phyloP scores from a whole-genome alignment of 2,797 vertebrate species.

The Phataginus tetradactyla region DNA sequence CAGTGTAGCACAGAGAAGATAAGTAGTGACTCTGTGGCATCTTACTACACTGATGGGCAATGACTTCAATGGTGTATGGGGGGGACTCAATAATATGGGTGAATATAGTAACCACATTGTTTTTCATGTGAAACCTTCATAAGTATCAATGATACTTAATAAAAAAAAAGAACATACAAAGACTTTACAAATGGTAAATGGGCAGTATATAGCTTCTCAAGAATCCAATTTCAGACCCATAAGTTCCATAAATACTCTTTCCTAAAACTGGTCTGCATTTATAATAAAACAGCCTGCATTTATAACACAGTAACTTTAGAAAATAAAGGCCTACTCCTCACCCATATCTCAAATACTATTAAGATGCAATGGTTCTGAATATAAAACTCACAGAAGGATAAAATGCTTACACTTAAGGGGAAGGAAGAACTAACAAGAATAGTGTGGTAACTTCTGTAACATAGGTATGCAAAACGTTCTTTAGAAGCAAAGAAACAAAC shows the following conservation, averaged over 20 bases:
- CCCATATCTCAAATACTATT: conserved; percentile 4
- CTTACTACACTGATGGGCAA: too few relatives aligned
- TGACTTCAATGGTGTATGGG: too few relatives aligned
- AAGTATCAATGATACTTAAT: too few relatives aligned
- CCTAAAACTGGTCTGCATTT: background rate
- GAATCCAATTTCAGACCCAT: conserved; percentile 4
- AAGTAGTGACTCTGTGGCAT: too few relatives aligned
- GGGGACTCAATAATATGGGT: too few relatives aligned
- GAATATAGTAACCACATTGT: too few relatives aligned
- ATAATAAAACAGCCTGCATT: background rate
- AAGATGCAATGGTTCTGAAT: background rate
- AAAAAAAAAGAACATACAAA: conserved; percentile 9
- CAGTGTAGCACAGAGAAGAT: too few relatives aligned
- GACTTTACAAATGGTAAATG: conserved; percentile 21
- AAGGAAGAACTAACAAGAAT: conserved; percentile 21
- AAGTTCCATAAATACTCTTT: background rate
- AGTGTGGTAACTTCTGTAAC: conserved; percentile 1
- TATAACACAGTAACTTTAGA: background rate
- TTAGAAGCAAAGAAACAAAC: conserved; percentile 46
- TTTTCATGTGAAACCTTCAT: too few relatives aligned
- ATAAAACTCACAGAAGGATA: conserved; percentile 12
- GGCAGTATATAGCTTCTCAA: background rate
- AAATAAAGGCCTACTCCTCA: background rate
- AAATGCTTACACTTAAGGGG: conserved; percentile 18
- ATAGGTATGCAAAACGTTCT: background rate